These are phyloP conservation scores for Gallinago undulata DNA, from an alignment of 2,113 vertebrate species.

Conservation along the genomic window DNA sequence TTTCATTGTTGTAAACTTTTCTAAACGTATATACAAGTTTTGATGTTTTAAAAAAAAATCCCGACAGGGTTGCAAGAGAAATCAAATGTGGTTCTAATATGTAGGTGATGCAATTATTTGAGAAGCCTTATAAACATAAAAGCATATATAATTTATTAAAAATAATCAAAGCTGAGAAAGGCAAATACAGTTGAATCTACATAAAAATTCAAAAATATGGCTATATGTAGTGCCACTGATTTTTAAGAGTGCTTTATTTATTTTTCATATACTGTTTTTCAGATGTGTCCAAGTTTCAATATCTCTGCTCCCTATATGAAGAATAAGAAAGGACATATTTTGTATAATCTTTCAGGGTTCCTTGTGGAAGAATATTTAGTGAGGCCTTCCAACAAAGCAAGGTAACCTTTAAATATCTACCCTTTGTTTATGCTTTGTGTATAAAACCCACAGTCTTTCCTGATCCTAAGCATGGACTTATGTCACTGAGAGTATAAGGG, in stretches of 20 bases:
- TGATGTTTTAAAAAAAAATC: background rate
- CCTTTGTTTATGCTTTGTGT: background rate
- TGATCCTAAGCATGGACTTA: background rate
- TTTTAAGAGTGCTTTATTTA: background rate
- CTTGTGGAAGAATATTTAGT: slow-evolving; percentile 71
- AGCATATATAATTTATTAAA: background rate
- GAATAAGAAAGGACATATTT: slow-evolving; percentile 44
- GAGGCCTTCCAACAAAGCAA: slow-evolving; percentile 37
- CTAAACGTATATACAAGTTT: background rate
- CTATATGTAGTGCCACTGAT: background rate
- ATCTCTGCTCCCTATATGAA: slow-evolving; percentile 34
- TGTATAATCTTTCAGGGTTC: slow-evolving; percentile 72
- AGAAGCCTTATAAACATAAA: background rate
- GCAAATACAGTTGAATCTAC: background rate
- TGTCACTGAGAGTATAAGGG: background rate
- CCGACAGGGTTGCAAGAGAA: background rate
- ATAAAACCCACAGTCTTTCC: background rate
- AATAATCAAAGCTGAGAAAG: background rate
- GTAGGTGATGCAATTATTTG: background rate
- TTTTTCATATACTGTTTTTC: background rate
- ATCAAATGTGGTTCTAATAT: background rate
- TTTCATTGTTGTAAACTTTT: background rate
- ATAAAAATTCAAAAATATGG: background rate
- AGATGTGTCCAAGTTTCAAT: slow-evolving; percentile 59
- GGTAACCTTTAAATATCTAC: slow-evolving; percentile 39